Evolutionary conservation across 2,888 invertebrate genomes (phyloP), one percentile per base, ranked within the genome.

Genomic region (Drosophila fungiperda): DNA sequence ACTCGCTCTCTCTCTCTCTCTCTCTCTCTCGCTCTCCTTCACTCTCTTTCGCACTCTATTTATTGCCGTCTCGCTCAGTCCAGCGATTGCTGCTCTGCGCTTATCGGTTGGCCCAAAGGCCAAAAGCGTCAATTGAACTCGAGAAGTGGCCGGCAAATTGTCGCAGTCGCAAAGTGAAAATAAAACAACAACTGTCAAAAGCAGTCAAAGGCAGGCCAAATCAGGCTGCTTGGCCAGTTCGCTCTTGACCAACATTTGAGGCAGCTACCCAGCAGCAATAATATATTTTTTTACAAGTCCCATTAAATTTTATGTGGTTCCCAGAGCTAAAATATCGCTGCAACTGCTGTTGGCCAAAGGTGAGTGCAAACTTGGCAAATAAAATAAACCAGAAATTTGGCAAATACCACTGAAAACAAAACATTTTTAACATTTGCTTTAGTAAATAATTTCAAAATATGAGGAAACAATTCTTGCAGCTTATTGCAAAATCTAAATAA

Each of bases 161-260:
- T 36, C 45, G 58, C 54, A 57, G 26, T 67, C 60, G 67, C 61
- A 77, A 70, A 77, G 29, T 77, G 77, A 69, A 77, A 77, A 66
- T 32, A 58, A 54, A 54, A 29, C 12, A 55, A 20, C 5, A 57
- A 42, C 32, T 29, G 26, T 42, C 38, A 52, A 59, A 35, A 6
- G 35, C 12, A 35, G 35, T 1, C 11, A 20, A 23, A 45, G 33
- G 68, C 57, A 42, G 54, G 52, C 36, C 45, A 60, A 45, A 8
- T 12, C 45, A 23, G 23, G 23, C 45, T 45, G 45, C 8, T 23
- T 15, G 15, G 49, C 17, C 68, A 78, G 73, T 73, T 50, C 63
- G 53, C 78, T 59, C 76, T 83, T 83, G 76, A 75, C 82, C 82
- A 83, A 79, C 76, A 76, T 79, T 79, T 76, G 68, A 73, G 64